phyloP scores from a whole-genome alignment of 2,797 vertebrate genomes.

The Pseudotriccus pelzelni region DNA sequence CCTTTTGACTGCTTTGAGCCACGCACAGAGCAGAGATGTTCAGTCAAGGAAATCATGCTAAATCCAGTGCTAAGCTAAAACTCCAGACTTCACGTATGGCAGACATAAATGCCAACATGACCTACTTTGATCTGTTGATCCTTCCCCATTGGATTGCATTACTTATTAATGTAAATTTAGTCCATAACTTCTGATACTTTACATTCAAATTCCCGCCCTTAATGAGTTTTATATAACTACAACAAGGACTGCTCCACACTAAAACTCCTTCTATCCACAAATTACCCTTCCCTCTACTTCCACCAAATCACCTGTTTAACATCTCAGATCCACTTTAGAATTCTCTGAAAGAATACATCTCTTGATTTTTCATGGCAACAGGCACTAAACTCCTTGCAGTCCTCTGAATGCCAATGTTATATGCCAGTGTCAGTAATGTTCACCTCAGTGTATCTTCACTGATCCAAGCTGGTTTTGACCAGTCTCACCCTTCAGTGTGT shows the following conservation, averaged over 20 bases:
- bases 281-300: rapidly evolving
- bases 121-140: not conserved
- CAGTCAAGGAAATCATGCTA: not conserved
- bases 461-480: not conserved
- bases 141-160: not conserved
- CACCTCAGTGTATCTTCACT: not conserved
- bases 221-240: not conserved
- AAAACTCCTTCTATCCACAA: not conserved
- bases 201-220: not conserved
- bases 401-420: not conserved
- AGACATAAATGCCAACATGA: not conserved
- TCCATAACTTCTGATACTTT: not conserved
- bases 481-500: not conserved
- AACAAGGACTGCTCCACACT: not conserved
- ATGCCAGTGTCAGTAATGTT: not conserved
- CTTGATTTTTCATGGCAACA: not conserved
- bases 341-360: not conserved
- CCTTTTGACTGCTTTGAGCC: not conserved
- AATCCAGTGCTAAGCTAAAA: not conserved
- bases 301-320: not conserved
- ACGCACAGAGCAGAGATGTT: not conserved
- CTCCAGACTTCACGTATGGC: not conserved
- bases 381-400: not conserved
- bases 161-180: not conserved
- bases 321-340: not conserved